Evolutionary conservation across 2,113 vertebrate genomes (phyloP).

Genomic region (Daboia siamensis): DNA sequence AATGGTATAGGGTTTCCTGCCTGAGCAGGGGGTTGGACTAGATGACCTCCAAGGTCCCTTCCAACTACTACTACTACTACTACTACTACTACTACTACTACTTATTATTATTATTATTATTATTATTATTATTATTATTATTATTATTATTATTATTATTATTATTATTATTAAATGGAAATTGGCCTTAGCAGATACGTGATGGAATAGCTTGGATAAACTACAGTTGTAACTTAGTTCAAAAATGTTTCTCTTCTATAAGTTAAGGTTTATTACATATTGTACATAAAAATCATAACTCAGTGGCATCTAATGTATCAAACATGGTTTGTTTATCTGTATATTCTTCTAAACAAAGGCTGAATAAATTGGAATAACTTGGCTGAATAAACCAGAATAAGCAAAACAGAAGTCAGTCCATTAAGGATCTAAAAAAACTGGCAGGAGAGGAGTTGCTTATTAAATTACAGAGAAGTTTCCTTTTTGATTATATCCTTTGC

Average conservation of each 20-base stretch:
- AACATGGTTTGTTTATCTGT: background rate
- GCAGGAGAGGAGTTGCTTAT: background rate
- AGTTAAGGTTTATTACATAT: background rate
- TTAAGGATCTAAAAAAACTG: background rate
- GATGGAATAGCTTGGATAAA: background rate
- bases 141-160: no score
- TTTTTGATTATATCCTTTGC: background rate
- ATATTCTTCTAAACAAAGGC: background rate
- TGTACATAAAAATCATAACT: background rate
- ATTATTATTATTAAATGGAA: no score
- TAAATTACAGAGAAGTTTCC: no score
- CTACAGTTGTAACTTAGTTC: background rate
- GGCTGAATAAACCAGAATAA: background rate
- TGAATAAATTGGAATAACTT: background rate
- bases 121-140: no score
- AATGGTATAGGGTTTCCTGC: no score
- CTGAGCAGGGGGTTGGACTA: no score
- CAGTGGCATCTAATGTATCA: background rate
- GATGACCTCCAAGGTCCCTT: no score
- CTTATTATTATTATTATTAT: no score
- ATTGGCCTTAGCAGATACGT: background rate
- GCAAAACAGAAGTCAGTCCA: background rate
- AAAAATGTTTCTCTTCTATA: background rate
- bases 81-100: no score
- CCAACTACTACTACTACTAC: no score